Percentiles rank a stretch among this genome's conserved stretches.
Conservation (phyloP, 2,113 vertebrate species). For the Rhegmatorhina hoffmannsi region DNA sequence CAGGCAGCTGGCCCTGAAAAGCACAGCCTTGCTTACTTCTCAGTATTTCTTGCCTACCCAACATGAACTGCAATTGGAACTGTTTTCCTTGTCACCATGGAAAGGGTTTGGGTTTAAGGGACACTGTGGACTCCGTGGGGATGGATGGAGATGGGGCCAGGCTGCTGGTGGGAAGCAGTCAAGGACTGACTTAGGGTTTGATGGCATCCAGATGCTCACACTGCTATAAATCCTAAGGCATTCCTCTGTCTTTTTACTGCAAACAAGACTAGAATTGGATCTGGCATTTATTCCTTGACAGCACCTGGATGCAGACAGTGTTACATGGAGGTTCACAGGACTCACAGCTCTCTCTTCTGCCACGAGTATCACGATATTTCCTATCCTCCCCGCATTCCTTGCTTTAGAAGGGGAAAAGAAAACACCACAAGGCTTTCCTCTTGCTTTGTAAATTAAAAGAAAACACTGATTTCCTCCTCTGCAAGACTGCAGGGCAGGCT, state of each 20-base stretch:
- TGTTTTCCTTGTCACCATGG: not conserved
- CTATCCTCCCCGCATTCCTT: not conserved
- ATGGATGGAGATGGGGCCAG: not conserved
- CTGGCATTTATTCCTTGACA: not conserved
- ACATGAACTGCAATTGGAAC: not conserved
- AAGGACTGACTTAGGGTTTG: not conserved
- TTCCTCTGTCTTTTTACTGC: not conserved
- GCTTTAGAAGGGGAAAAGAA: not conserved
- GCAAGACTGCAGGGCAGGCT: not conserved
- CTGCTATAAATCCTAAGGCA: not conserved
- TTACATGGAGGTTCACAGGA: not conserved
- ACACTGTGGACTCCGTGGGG: not conserved
- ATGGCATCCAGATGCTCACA: not conserved
- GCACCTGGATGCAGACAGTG: rapidly evolving
- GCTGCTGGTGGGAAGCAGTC: not conserved
- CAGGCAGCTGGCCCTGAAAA: not conserved
- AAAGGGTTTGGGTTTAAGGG: not conserved
- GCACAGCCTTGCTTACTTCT: not conserved
- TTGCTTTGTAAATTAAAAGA: not conserved
- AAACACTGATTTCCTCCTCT: not conserved
- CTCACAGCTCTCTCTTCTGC: not conserved
- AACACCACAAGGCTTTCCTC: not conserved
- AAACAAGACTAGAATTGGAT: not conserved
- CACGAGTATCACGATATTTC: rapidly evolving
- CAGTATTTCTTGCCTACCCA: not conserved